Evolutionary conservation across 1,140 invertebrate species (phyloP).

Genomic region (Drosophila albomicans): DNA sequence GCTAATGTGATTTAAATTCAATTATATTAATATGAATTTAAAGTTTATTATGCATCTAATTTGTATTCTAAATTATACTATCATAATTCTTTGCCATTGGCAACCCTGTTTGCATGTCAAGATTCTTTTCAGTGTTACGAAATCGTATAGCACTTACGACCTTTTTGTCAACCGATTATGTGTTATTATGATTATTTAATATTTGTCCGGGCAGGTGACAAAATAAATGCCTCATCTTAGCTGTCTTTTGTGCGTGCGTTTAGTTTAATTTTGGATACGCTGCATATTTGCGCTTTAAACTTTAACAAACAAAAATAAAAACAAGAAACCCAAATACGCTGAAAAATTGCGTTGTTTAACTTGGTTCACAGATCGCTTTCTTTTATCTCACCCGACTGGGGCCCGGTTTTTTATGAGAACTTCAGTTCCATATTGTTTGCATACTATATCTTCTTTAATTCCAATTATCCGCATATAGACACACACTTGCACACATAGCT

Average conservation of each 20-base stretch:
- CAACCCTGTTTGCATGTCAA: conserved; percentile 30
- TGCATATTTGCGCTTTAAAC: conserved; percentile 55
- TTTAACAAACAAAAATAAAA: conserved; percentile 72
- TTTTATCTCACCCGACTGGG: conserved; percentile 62
- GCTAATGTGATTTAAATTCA: not conserved
- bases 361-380: conserved; percentile 72
- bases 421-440: conserved; percentile 44
- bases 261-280: conserved; percentile 73
- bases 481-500: not conserved
- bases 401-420: conserved; percentile 44
- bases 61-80: not conserved
- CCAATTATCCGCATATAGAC: conserved; percentile 64
- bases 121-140: conserved; percentile 30
- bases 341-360: conserved; percentile 56
- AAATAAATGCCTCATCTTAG: conserved; percentile 73
- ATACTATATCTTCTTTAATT: conserved; percentile 79
- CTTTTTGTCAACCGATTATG: conserved; percentile 61
- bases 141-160: conserved; percentile 54
- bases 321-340: conserved; percentile 36
- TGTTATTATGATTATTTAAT: conserved; percentile 58
- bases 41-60: not conserved
- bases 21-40: not conserved
- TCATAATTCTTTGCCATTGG: not conserved
- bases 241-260: conserved; percentile 40
- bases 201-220: conserved; percentile 73